Percentiles rank a stretch among this genome's conserved stretches.
phyloP scores from a whole-genome alignment of 2,888 invertebrate genomes.

The Ceratothoa steindachneri region DNA sequence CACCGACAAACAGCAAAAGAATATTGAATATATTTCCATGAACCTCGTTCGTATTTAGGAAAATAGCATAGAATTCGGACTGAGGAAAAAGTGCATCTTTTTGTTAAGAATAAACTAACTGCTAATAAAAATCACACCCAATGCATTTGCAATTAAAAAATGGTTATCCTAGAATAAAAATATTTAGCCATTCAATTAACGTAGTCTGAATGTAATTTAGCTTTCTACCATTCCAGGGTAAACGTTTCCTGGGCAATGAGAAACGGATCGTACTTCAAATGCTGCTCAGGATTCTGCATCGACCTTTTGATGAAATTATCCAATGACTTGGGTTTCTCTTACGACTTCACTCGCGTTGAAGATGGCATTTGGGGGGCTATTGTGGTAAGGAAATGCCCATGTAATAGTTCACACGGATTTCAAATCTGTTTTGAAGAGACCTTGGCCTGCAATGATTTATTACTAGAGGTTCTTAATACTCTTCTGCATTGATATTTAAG shows the following conservation, averaged over 20 bases:
- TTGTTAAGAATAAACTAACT: no score
- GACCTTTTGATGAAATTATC: conserved; percentile 91
- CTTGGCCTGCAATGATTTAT: background rate
- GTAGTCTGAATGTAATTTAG: no score
- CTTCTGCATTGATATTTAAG: background rate
- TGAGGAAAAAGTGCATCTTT: no score
- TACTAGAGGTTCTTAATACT: background rate
- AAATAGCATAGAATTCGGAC: no score
- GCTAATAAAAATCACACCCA: no score
- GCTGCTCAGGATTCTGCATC: conserved; percentile 97
- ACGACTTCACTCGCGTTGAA: conserved; percentile 86
- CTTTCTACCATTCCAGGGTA: no score
- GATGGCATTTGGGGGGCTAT: conserved; percentile 70
- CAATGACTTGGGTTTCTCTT: conserved; percentile 91
- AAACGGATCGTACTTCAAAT: conserved; percentile 82
- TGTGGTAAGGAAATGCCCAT: conserved; percentile 34
- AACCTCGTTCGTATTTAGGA: no score
- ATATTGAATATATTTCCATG: no score
- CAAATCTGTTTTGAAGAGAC: background rate
- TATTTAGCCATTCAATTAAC: no score
- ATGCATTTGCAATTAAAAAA: no score
- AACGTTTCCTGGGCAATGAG: conserved; percentile 57
- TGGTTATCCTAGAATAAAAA: no score
- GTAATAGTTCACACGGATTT: background rate
- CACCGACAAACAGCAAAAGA: no score